A percentile compares a stretch with the other conserved stretches of the same genome.
Conservation (phyloP, 2,113 vertebrate species). For the Antechinus stuartii region DNA sequence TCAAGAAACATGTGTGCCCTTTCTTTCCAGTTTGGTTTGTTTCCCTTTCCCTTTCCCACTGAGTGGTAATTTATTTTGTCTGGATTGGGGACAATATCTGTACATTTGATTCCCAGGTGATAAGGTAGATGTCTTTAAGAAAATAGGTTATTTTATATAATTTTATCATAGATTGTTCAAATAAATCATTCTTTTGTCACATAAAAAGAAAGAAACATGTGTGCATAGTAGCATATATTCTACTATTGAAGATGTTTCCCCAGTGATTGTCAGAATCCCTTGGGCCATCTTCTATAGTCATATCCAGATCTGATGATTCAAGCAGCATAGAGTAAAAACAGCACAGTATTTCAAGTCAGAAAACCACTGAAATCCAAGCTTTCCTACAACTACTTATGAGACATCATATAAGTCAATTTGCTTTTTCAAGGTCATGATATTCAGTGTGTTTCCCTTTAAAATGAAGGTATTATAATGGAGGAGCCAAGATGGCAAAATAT, state of each 20-base stretch:
- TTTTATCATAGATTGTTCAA: slow-evolving; percentile 89
- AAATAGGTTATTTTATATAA: slow-evolving; percentile 89
- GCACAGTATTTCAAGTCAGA: background rate
- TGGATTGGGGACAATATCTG: slow-evolving; percentile 79
- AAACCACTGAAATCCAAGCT: background rate
- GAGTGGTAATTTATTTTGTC: slow-evolving; percentile 81
- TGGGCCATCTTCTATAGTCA: background rate
- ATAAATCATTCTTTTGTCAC: slow-evolving; percentile 89
- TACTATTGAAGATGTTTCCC: background rate
- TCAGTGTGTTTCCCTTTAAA: background rate
- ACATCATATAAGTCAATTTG: background rate
- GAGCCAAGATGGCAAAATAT: background rate
- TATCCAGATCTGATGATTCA: background rate
- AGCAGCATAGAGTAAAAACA: background rate
- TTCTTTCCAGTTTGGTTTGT: too few species aligned
- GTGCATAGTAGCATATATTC: background rate
- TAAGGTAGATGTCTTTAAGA: slow-evolving; percentile 83
- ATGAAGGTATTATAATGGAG: background rate
- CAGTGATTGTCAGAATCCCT: background rate
- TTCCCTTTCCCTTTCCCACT: slow-evolving; percentile 58
- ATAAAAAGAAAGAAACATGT: background rate
- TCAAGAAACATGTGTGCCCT: background rate
- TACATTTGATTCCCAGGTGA: slow-evolving; percentile 85
- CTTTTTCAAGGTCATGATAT: too few species aligned
- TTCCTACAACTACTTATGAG: background rate